A percentile compares a stretch with the other conserved stretches of the same genome.
Conservation (phyloP, 2,888 invertebrate genomes). For the Tholera decimalis region DNA sequence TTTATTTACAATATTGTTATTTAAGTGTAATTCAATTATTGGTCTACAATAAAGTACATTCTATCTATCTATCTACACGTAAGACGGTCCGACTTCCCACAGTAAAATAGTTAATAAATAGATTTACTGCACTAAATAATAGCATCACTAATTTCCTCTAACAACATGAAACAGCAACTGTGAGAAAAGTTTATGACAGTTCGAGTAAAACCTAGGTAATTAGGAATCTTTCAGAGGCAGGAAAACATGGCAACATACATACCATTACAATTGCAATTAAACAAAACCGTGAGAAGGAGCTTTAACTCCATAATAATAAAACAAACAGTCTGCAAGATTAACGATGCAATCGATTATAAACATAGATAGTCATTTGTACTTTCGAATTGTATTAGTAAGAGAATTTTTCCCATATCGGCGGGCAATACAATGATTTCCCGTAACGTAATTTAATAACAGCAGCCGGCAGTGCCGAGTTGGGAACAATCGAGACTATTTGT, state of each 20-base stretch:
- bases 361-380: slow-evolving; percentile 53
- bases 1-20: too few relatives aligned
- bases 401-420: slow-evolving; percentile 63
- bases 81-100: slow-evolving; percentile 8
- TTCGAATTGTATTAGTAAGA: slow-evolving; percentile 49
- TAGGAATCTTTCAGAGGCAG: slow-evolving; percentile 22
- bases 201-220: slow-evolving; percentile 20
- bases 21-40: too few relatives aligned
- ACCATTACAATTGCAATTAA: slow-evolving; percentile 43
- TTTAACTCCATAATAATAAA: slow-evolving; percentile 46
- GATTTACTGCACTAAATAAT: slow-evolving; percentile 36
- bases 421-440: slow-evolving; percentile 51
- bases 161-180: slow-evolving; percentile 43
- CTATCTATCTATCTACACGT: too few relatives aligned
- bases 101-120: slow-evolving; percentile 51
- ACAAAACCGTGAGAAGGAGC: slow-evolving; percentile 68
- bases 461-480: slow-evolving; percentile 55
- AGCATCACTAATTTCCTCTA: slow-evolving; percentile 27
- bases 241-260: slow-evolving; percentile 40
- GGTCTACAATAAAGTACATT: too few relatives aligned
- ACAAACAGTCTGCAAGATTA: slow-evolving; percentile 51
- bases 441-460: slow-evolving; percentile 59
- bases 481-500: slow-evolving; percentile 68
- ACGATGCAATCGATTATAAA: slow-evolving; percentile 61
- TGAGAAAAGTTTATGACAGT: slow-evolving; percentile 35